Conservation (phyloP, 2,888 invertebrate species). For the Pachycephus smyrnensis region DNA sequence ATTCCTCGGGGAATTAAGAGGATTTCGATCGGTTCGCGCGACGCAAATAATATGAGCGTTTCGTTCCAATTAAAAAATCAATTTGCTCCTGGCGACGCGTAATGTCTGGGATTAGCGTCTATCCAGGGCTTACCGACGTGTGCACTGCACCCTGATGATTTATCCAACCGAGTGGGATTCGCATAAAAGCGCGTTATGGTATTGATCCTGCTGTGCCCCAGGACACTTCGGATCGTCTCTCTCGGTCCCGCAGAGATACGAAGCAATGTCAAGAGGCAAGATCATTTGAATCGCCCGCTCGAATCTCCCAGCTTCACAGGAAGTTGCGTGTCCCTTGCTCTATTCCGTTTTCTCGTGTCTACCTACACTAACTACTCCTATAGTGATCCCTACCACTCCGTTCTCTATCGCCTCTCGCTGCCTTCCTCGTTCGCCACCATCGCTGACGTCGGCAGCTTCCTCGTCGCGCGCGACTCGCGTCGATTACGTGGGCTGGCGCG, state of each 20-base stretch:
- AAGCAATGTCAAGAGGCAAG: too few species aligned
- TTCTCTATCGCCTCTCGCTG: slow-evolving; percentile 16
- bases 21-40: slow-evolving; percentile 16
- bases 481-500: slow-evolving; percentile 42
- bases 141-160: background rate
- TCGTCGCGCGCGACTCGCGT: slow-evolving; percentile 8
- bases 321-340: background rate
- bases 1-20: background rate
- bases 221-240: background rate
- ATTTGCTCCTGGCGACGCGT: slow-evolving; percentile 32
- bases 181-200: too few species aligned
- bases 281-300: too few species aligned
- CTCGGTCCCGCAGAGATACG: background rate
- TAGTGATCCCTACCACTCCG: background rate
- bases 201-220: slow-evolving; percentile 2
- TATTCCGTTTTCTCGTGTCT: slow-evolving; percentile 5
- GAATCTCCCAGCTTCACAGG: too few species aligned
- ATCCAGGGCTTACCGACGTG: background rate
- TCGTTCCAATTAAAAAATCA: slow-evolving; percentile 35
- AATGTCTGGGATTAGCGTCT: slow-evolving; percentile 21
- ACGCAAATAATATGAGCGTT: slow-evolving; percentile 4
- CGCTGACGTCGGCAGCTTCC: slow-evolving; percentile 1
- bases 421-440: slow-evolving; percentile 10
- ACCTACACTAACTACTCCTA: background rate
- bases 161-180: background rate